These are phyloP conservation scores for Tor tambroides DNA, from an alignment of 2,113 vertebrate species.

Conservation along the genomic window DNA sequence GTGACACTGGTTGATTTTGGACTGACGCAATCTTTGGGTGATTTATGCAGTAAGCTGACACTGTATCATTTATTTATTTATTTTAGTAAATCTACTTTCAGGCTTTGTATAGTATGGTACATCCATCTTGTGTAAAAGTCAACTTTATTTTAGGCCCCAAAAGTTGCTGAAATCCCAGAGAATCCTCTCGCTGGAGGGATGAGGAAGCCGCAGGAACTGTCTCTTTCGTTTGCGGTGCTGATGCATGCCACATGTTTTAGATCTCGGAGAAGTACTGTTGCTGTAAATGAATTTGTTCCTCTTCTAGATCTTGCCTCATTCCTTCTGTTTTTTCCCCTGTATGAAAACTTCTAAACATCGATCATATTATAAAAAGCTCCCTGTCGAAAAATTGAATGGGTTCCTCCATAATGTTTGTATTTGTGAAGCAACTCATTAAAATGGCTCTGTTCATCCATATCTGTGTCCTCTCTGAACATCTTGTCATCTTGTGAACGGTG, in stretches of 20 bases:
- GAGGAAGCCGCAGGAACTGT: slow-evolving; percentile 29
- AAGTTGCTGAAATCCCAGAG: not conserved
- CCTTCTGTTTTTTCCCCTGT: not conserved
- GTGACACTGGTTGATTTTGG: slow-evolving; percentile 45
- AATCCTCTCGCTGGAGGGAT: not conserved
- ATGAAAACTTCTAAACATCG: not conserved
- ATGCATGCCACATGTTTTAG: slow-evolving; percentile 36
- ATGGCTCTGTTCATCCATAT: slow-evolving; percentile 29
- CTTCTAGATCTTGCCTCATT: slow-evolving; percentile 9
- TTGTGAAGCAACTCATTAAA: slow-evolving; percentile 75
- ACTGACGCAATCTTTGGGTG: not conserved
- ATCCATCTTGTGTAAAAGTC: not conserved
- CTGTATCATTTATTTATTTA: slow-evolving; percentile 49
- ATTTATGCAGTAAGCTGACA: slow-evolving; percentile 18
- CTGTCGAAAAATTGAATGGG: slow-evolving; percentile 6
- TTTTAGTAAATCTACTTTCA: slow-evolving; percentile 40
- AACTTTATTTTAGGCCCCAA: not conserved
- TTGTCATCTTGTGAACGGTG: not conserved
- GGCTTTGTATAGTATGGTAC: slow-evolving; percentile 21
- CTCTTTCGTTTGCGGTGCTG: slow-evolving; percentile 11
- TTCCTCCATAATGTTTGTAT: slow-evolving; percentile 62
- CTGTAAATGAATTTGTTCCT: not conserved
- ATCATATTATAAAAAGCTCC: slow-evolving; percentile 29
- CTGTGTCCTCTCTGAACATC: not conserved
- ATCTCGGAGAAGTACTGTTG: slow-evolving; percentile 1